phyloP scores from a whole-genome alignment of 2,888 invertebrate genomes.

The Mimas tiliae region DNA sequence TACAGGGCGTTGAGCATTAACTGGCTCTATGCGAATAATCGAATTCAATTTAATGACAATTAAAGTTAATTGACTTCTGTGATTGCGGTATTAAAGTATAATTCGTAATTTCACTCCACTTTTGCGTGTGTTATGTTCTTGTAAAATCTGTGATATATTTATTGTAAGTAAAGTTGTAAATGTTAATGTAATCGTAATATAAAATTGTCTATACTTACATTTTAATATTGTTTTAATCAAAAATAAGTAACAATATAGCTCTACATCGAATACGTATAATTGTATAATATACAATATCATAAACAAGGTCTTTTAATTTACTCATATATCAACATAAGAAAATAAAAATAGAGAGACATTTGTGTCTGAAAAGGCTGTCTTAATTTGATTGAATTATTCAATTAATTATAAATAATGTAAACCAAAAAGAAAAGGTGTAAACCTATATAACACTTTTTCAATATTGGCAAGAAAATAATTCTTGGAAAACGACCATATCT shows the following conservation, averaged over 20 bases:
- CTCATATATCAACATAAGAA: background rate
- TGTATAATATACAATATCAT: conserved; percentile 20
- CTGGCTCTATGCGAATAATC: too few species aligned
- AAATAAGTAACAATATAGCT: conserved; percentile 8
- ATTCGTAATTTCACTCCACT: conserved; percentile 11
- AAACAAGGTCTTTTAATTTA: background rate
- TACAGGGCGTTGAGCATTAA: too few species aligned
- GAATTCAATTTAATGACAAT: too few species aligned
- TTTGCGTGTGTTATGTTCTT: conserved; percentile 67
- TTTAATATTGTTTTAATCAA: conserved; percentile 25
- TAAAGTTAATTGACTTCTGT: too few species aligned
- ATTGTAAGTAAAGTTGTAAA: conserved; percentile 79
- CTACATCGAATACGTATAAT: conserved; percentile 43
- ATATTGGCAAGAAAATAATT: conserved; percentile 39
- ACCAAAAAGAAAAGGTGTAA: conserved; percentile 9
- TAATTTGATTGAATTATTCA: too few species aligned
- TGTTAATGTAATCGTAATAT: conserved; percentile 55
- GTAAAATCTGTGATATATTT: conserved; percentile 85
- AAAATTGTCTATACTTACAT: conserved; percentile 28
- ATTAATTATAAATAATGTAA: background rate
- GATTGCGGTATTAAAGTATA: conserved; percentile 1
- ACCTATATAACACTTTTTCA: conserved; percentile 29
- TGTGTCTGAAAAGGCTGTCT: too few species aligned
- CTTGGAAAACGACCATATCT: conserved; percentile 70
- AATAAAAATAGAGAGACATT: too few species aligned